These are phyloP conservation scores for Trichogramma evanescens DNA, from an alignment of 2,888 invertebrate species.

Conservation along the genomic window DNA sequence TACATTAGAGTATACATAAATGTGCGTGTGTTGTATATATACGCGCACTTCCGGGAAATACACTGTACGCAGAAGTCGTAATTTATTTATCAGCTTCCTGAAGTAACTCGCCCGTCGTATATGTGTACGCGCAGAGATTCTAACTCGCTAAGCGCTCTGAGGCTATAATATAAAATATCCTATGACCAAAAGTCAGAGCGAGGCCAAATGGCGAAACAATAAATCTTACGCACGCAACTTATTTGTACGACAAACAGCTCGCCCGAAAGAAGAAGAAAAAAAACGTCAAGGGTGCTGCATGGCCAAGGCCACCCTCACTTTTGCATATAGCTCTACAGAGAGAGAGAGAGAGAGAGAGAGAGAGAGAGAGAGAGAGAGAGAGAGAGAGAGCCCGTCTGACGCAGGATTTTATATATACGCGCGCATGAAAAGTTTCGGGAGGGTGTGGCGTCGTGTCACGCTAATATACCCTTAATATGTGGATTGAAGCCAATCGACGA, in stretches of 20 bases:
- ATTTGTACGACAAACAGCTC: slow-evolving; percentile 13
- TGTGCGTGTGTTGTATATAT: no score
- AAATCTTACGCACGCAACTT: slow-evolving; percentile 30
- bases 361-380: not conserved
- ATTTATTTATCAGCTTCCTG: slow-evolving; percentile 18
- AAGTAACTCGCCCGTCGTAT: slow-evolving; percentile 3
- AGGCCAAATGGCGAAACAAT: slow-evolving; percentile 43
- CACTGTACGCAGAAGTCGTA: slow-evolving; percentile 17
- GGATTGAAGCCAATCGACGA: no score
- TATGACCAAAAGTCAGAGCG: slow-evolving; percentile 22
- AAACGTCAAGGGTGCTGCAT: no score
- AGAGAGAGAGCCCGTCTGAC: slow-evolving; percentile 27
- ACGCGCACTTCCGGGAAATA: slow-evolving; percentile 6
- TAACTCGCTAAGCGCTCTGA: no score
- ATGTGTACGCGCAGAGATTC: not conserved
- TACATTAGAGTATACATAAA: no score
- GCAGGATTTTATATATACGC: no score
- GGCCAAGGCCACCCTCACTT: no score
- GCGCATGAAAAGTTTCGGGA: no score
- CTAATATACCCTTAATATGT: no score
- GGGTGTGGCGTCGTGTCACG: no score
- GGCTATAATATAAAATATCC: no score
- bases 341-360: not conserved
- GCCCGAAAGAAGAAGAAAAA: slow-evolving; percentile 1
- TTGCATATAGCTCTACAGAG: no score